Evolutionary conservation across 92 coral and sea anemone species (phyloP), one percentile per base, ranked within the genome.

Genomic region (Palythoa heliodiscus): DNA sequence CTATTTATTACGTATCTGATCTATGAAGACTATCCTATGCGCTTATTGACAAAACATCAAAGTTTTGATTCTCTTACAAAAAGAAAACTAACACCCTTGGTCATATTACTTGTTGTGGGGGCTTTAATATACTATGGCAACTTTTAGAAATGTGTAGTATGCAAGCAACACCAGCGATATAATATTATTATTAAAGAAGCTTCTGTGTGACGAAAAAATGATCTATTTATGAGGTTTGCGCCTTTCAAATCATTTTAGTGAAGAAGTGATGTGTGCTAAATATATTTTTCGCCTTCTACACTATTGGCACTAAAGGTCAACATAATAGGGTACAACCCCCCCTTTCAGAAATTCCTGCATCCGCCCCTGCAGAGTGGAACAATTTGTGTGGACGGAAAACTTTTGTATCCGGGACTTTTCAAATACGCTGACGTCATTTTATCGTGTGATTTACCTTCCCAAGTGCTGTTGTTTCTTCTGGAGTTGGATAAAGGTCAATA

Each of bases 161-260:
- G 73, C 15, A 69, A 69, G 73, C 24, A 25, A 10, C 15, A 69
- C 12, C 43, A 25, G 69, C 35, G 69, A 63, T 43, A 43, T 43
- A 10, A 25, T 11, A 29, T 35, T 35, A 10, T 20, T 9, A 68
- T 20, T 69, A 10, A 69, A n/a, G 35, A 69, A 69, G 24, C 11
- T 20, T 69, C 43, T 25, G 73, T 69, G 73, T 69, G 73, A 25
- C 29, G 11, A 69, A 8, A 25, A 69, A 69, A 69, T 24, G 73
- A 69, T 29, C 17, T 69, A 69, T 69, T 69, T 69, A 69, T 69
- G 73, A 69, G 73, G 39, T 69, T 69, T 69, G 73, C 73, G 14
- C 73, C 73, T 69, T 69, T 69, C 4, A 10, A 69, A 69, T 24
- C n/a, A 69, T 69, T 69, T 69, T 25, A 25, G 29, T 17, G 63